Percentiles rank a stretch among this genome's conserved stretches.
Conservation (phyloP, 2,888 invertebrate species). For the Andrena fulva region DNA sequence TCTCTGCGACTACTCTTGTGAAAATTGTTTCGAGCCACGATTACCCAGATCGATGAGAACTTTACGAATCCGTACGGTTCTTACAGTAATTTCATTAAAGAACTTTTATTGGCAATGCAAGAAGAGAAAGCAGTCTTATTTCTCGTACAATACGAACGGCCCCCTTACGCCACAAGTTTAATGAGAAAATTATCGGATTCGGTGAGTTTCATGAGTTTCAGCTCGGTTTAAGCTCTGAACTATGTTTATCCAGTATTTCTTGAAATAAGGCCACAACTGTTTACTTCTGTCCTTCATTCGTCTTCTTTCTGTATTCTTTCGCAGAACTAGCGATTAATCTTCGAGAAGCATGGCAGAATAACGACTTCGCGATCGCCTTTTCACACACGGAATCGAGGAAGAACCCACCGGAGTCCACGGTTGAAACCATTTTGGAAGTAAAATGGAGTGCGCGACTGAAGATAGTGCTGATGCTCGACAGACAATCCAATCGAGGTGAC, state of each 20-base stretch:
- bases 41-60: no score
- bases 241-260: not conserved
- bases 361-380: constrained; percentile 86
- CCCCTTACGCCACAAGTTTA: no score
- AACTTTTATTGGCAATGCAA: no score
- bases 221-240: no score
- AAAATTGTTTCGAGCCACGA: no score
- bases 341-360: constrained; percentile 85
- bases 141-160: no score
- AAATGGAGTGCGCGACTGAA: constrained; percentile 86
- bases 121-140: no score
- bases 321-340: constrained; percentile 85
- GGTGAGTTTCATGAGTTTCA: no score
- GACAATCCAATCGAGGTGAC: constrained; percentile 86
- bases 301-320: constrained; percentile 62
- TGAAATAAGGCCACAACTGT: not conserved
- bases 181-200: no score
- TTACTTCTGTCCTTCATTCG: not conserved
- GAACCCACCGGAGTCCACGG: constrained; percentile 80
- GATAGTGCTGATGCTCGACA: constrained; percentile 86
- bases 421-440: constrained; percentile 86
- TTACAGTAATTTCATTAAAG: no score
- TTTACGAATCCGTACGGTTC: no score
- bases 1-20: no score
- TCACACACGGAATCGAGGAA: constrained; percentile 86